phyloP scores from a whole-genome alignment of 2,888 invertebrate genomes.

The Zygaena filipendulae region DNA sequence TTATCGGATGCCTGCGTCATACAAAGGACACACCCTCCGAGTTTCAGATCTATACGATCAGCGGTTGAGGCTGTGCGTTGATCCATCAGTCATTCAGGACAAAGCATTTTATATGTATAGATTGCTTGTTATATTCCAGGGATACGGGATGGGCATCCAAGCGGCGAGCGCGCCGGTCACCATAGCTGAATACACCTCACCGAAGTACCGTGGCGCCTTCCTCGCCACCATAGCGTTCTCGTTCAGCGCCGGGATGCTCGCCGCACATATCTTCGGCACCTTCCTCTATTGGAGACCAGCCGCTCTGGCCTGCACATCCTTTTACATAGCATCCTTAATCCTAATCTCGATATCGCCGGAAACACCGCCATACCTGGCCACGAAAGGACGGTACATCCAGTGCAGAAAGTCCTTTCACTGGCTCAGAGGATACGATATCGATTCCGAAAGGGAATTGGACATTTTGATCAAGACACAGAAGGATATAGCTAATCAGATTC shows the following conservation, averaged over 20 bases:
- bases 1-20: too few relatives aligned
- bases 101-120: too few relatives aligned
- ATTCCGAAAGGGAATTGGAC: conserved; percentile 55
- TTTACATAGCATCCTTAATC: conserved; percentile 58
- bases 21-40: too few relatives aligned
- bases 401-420: conserved; percentile 69
- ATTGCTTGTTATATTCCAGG: too few relatives aligned
- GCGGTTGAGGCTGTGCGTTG: too few relatives aligned
- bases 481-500: too few relatives aligned
- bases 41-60: too few relatives aligned
- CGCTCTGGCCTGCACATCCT: conserved; percentile 58
- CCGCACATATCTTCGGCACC: conserved; percentile 73
- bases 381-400: conserved; percentile 57
- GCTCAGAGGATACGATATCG: conserved; percentile 61
- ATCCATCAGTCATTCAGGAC: too few relatives aligned
- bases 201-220: conserved; percentile 70
- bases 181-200: conserved; percentile 63
- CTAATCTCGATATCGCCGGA: conserved; percentile 69
- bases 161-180: conserved; percentile 54
- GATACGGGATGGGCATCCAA: conserved; percentile 63
- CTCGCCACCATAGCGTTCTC: conserved; percentile 72
- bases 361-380: conserved; percentile 74
- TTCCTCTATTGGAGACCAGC: conserved; percentile 69
- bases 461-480: conserved; percentile 45
- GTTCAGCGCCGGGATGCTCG: conserved; percentile 71